Percentiles rank a stretch among this genome's conserved stretches.
Evolutionary conservation across 2,113 vertebrate species (phyloP).

Genomic region (Nycticorax nycticorax): DNA sequence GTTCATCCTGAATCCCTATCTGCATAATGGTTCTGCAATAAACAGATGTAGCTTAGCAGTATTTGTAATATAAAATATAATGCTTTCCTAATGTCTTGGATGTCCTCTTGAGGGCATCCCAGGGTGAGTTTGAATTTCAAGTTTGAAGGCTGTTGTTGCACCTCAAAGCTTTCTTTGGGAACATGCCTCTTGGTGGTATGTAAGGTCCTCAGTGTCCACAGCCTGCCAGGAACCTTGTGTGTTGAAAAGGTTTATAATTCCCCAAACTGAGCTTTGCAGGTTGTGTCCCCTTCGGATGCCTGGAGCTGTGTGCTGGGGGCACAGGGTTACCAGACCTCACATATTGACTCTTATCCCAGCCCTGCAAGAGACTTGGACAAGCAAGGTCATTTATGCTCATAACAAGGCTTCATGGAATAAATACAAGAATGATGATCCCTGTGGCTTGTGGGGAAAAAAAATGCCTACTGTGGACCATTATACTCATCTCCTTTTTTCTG

Average conservation of each 20-base stretch:
- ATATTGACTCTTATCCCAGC: background rate
- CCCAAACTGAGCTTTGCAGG: background rate
- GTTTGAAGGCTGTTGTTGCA: background rate
- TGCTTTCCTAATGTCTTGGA: background rate
- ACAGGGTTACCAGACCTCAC: background rate
- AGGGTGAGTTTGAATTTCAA: background rate
- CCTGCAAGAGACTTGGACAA: background rate
- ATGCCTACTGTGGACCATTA: background rate
- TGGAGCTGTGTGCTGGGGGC: background rate
- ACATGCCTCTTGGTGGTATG: background rate
- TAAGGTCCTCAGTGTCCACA: background rate
- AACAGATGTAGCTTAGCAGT: slow-evolving; percentile 15
- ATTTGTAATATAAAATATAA: background rate
- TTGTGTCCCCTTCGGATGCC: background rate
- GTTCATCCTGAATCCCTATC: slow-evolving; percentile 11
- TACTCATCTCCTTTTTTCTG: background rate
- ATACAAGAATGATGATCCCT: background rate
- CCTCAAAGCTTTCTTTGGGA: background rate
- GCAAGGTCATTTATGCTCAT: background rate
- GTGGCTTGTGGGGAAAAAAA: background rate
- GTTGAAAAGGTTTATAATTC: background rate
- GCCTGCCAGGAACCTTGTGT: background rate
- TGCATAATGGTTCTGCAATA: slow-evolving; percentile 32
- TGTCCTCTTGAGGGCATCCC: background rate
- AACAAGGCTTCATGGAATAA: background rate